phyloP scores from a whole-genome alignment of 2,888 invertebrate genomes.

The Callimorpha dominula region DNA sequence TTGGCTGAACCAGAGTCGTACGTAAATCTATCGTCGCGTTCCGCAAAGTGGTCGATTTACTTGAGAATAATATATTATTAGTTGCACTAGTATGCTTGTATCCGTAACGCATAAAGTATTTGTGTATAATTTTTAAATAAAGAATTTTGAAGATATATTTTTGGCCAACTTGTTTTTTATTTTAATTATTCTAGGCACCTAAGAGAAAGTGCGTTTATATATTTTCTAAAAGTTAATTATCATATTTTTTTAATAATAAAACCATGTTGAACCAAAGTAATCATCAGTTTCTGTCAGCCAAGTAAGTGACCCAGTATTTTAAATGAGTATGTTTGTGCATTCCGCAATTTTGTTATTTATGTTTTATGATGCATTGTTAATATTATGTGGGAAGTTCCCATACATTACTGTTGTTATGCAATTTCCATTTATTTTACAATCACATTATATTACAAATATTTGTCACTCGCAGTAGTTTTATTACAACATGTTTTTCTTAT shows the following conservation, averaged over 20 bases:
- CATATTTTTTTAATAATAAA: neutral
- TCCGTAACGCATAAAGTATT: neutral
- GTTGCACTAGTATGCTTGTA: neutral
- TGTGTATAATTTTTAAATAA: neutral
- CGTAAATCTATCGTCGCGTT: constrained; percentile 21
- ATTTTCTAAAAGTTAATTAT: neutral
- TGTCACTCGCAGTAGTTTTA: constrained; percentile 9
- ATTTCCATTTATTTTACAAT: constrained; percentile 24
- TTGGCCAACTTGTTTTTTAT: neutral
- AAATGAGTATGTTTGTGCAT: constrained; percentile 10
- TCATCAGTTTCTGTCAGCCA: constrained; percentile 11
- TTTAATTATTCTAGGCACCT: neutral
- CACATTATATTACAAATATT: constrained; percentile 1
- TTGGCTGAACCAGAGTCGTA: constrained; percentile 20
- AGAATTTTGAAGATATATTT: neutral
- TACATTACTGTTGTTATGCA: constrained; percentile 21
- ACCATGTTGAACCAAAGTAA: constrained; percentile 19
- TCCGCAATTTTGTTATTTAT: constrained; percentile 31
- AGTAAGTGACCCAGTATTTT: constrained; percentile 20
- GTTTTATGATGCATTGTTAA: constrained; percentile 33
- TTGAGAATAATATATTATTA: constrained; percentile 12
- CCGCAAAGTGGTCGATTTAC: constrained; percentile 27
- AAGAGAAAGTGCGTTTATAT: neutral
- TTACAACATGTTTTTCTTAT: constrained; percentile 1
- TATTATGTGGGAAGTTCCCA: constrained; percentile 40